Evolutionary conservation across 2,113 vertebrate genomes (phyloP).

Genomic region (Heterotis niloticus): DNA sequence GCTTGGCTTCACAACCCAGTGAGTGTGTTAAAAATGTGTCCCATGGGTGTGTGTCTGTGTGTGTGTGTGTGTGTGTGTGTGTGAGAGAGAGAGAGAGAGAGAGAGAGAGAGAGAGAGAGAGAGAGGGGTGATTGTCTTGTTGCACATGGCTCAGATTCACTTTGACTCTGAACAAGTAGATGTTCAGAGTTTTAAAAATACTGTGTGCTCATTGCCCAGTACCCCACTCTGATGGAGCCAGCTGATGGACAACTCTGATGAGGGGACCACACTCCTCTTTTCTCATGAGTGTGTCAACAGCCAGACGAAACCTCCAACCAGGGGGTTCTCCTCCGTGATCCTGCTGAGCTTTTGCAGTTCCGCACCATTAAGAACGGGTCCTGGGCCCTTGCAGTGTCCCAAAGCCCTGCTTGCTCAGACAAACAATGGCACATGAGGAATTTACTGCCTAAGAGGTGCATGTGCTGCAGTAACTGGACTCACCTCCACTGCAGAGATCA

Average conservation of each 20-base stretch:
- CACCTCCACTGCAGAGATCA: background rate
- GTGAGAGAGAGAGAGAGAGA: background rate
- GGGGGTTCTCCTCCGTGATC: conserved; percentile 21
- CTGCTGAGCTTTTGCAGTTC: conserved; percentile 31
- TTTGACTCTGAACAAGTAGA: background rate
- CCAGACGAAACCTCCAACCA: conserved; percentile 10
- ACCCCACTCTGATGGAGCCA: background rate
- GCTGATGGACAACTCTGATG: no score
- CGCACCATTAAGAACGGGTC: conserved; percentile 28
- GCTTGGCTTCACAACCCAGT: conserved; percentile 51
- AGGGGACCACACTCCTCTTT: background rate
- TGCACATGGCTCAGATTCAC: background rate
- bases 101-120: no score
- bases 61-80: conserved; percentile 25
- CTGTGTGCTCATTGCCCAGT: background rate
- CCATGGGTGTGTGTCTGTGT: conserved; percentile 25
- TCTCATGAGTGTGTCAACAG: background rate
- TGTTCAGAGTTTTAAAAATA: background rate
- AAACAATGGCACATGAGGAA: conserved; percentile 29
- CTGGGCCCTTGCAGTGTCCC: conserved; percentile 15
- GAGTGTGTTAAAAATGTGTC: conserved; percentile 50
- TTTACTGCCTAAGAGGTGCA: background rate
- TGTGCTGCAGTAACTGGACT: background rate
- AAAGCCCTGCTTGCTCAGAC: conserved; percentile 27
- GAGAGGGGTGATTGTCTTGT: background rate